Evolutionary conservation across 1,140 invertebrate species (phyloP), one percentile per base, ranked within the genome.

Genomic region (Nixonia krombeini): DNA sequence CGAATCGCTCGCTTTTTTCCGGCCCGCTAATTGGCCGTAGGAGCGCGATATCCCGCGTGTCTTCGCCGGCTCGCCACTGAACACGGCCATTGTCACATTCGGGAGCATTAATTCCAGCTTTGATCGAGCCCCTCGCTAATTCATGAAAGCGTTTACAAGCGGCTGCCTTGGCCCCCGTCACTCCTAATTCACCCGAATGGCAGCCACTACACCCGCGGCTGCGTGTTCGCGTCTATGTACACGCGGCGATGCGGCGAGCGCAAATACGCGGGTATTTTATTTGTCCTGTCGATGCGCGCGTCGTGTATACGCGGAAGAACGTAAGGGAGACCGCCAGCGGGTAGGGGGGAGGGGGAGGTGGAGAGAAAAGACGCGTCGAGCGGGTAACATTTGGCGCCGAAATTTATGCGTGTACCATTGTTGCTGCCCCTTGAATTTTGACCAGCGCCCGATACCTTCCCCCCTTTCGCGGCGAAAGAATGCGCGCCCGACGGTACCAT

Each of bases 61-160:
- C n/a, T n/a, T n/a, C n/a, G n/a, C n/a, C n/a, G n/a, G n/a, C n/a
- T 26, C 4, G 25, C 25, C 4, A 9, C 25, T 26, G 25, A 9
- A 26, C 9, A 26, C 4, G 4, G 33, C 33, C 33, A 33, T 28
- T 15, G 18, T 18, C 17, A 28, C 18, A 38, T 58, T 18, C 7
- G 2, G 26, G 29, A 38, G 18, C 10, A 16, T 57, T 51, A 62
- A 57, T 57, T 66, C 56, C 45, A 44, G 46, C 55, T 64, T 61
- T 31, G 50, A 68, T 50, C 50, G 38, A 10, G 40, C 29, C 62
- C 42, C 52, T 49, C 40, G 46, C 47, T 73, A 68, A 71, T 73
- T 74, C 64, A 35, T 71, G 71, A 50, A 55, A 71, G 59, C 71
- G 62, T 71, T 71, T 62, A 71, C 62, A 44, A 61, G 63, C 31